Base-by-base conservation (phyloP, 2,888 invertebrate species). In the Emesis russula region DNA sequence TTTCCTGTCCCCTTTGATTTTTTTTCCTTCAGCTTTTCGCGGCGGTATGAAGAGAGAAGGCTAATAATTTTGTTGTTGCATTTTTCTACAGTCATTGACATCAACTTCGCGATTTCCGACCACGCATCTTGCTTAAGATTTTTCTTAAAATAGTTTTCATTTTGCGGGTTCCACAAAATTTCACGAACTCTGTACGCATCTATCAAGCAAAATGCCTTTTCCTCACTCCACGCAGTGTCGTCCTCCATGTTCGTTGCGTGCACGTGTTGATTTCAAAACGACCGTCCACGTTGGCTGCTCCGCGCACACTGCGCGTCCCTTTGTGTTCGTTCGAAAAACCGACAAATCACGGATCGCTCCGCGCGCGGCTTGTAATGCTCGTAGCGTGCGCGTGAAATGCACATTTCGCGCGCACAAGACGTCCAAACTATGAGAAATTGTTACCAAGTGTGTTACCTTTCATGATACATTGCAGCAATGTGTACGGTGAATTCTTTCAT, bases 321-420 rank as follows among this genome's bases (percentile, higher is more conserved):
- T 83, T 76, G 83, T 83, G 83, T 70, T 83, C 83, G 83, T 76
- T n/a, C 74, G 3, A 81, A 81, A 81, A 70, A 70, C 70, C 70
- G 31, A 70, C 70, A 70, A 18, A 70, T 70, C 31, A 70, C 70
- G 70, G 70, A 70, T 70, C 70, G 70, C 31, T 70, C 70, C 70
- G 31, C 70, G 70, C 70, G 31, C 70, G 70, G 70, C 70, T 70
- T 31, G 70, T 70, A 70, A 70, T 70, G 70, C 70, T 31, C 70
- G 70, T 70, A 70, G 70, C 70, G 70, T 70, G 31, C 70, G 70
- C 70, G 70, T 70, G 70, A 31, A 70, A 70, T 70, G 70, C 70
- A 70, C 70, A 70, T 18, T 70, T 70, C 70, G 70, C 70, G 70
- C 70, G 70, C 70, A 31, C 70, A 70, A 70, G 70, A 70, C 70